phyloP scores from a whole-genome alignment of 2,797 vertebrate species.

The Allobates femoralis region DNA sequence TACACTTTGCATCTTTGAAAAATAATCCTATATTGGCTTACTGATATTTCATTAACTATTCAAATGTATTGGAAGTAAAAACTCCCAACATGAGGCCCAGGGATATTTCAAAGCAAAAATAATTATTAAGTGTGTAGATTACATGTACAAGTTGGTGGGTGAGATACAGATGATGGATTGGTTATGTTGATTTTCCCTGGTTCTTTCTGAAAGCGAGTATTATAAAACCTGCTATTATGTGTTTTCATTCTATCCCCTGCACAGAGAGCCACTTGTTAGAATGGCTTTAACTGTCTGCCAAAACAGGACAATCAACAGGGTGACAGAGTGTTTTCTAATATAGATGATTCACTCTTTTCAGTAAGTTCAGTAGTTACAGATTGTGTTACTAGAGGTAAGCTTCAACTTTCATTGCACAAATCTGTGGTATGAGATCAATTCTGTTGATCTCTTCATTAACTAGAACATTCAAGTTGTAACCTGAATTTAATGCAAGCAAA shows the following conservation, averaged over 20 bases:
- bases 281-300: neutral
- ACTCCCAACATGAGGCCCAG: too few relatives aligned
- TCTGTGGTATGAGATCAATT: neutral
- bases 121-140: too few relatives aligned
- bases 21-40: too few relatives aligned
- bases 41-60: too few relatives aligned
- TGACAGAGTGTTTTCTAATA: slow-evolving; percentile 20
- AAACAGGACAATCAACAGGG: neutral
- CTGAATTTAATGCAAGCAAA: too few relatives aligned
- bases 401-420: neutral
- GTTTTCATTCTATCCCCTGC: neutral
- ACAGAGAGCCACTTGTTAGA: slow-evolving; percentile 9
- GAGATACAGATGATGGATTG: neutral
- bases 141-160: too few relatives aligned
- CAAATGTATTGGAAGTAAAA: too few relatives aligned
- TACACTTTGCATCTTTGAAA: too few relatives aligned
- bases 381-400: neutral
- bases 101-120: too few relatives aligned
- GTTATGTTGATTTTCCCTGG: neutral
- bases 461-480: neutral
- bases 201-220: neutral
- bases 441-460: neutral
- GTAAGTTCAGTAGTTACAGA: neutral
- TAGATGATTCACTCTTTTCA: slow-evolving; percentile 20
- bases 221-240: slow-evolving; percentile 4